Evolutionary conservation across 1,140 invertebrate species (phyloP), one percentile per base, ranked within the genome.

Genomic region (Temnothorax nylanderi): DNA sequence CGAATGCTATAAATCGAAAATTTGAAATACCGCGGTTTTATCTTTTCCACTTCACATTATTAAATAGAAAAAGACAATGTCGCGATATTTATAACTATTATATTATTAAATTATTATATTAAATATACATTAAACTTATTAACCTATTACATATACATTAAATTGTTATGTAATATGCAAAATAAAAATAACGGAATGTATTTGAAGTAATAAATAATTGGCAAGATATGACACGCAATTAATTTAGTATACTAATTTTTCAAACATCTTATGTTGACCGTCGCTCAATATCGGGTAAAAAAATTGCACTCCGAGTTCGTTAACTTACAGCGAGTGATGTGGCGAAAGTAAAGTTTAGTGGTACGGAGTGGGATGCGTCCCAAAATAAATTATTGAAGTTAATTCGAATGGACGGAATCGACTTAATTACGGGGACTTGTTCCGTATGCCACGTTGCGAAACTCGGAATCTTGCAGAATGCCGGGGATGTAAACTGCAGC

Each of bases 401-500:
- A 74, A 84, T 58, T 56, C 51, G 80, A 84, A 84, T 84, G 44
- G 80, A 84, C 54, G 80, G 41, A 75, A 75, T 84, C 69, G 80
- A 84, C 80, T 84, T 84, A 84, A 84, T 84, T 84, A 84, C 69
- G 10, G 26, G 69, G 37, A 75, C 69, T 62, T 84, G 80, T 84
- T 84, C 41, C 69, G 54, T 75, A 75, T 49, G 80, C 69, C 34
- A 60, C 54, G 69, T 84, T 49, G 80, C n/a, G 80, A 75, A 75
- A 84, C 69, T 84, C 80, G 26, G 41, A 84, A 84, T 84, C 54
- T 84, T 44, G 26, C 32, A 62, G 80, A 84, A 84, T 84, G n/a
- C 69, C 80, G 34, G 10, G 69, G 54, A 75, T 32, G 69, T 84
- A 82, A 82, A 82, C 65, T 71, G 69, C 69, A 32, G 47, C 41